These are phyloP conservation scores for Encarsia formosa DNA, from an alignment of 2,888 invertebrate species.

Conservation along the genomic window DNA sequence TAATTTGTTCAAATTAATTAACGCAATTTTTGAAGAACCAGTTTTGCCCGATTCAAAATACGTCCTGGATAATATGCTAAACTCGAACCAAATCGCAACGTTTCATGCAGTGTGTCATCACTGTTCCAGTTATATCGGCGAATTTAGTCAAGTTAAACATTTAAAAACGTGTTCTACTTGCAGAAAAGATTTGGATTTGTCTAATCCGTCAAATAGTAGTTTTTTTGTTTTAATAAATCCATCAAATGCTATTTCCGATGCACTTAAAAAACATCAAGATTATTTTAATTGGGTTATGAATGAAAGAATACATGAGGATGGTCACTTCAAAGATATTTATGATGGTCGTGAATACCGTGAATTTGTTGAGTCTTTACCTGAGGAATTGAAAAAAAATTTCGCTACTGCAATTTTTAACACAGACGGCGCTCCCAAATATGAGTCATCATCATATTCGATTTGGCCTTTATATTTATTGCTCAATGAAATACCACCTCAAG, in stretches of 20 bases:
- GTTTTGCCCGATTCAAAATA: not conserved
- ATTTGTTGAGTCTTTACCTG: slow-evolving; percentile 1
- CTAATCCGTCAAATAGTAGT: too few species aligned
- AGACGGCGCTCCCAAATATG: slow-evolving; percentile 8
- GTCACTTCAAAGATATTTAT: not conserved
- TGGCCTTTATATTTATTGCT: slow-evolving; percentile 8
- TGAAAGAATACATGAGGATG: not conserved
- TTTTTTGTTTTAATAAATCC: too few species aligned
- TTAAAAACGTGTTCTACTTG: too few species aligned
- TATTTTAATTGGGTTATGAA: slow-evolving; percentile 1
- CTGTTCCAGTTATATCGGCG: not conserved
- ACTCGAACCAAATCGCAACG: not conserved
- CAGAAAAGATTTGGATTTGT: too few species aligned
- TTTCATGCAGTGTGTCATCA: not conserved
- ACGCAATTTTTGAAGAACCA: not conserved
- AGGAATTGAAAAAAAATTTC: not conserved
- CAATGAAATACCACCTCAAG: slow-evolving; percentile 4
- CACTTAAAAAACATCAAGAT: not conserved
- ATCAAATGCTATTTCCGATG: not conserved
- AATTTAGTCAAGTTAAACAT: not conserved
- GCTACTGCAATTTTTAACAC: slow-evolving; percentile 5
- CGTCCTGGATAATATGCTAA: not conserved
- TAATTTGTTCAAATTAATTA: not conserved
- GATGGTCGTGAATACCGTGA: slow-evolving; percentile 1
- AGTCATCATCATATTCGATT: slow-evolving; percentile 6